Evolutionary conservation across 2,888 invertebrate species (phyloP), one percentile per base, ranked within the genome.

Genomic region (Norana najaformis): DNA sequence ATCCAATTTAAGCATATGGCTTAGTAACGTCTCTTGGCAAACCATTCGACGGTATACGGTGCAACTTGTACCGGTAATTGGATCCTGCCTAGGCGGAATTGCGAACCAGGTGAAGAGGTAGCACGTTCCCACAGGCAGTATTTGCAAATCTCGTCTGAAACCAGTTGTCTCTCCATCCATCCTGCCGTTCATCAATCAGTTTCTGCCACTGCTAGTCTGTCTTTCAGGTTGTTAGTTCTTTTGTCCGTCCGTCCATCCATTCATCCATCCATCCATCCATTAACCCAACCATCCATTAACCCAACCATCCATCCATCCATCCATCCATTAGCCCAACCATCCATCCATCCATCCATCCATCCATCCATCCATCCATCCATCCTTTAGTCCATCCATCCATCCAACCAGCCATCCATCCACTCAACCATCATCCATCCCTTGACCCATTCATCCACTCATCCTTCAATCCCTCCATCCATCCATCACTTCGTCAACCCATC

Each of bases 121-220:
- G 8, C n/a, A 3, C 69, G 69, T n/a, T 69, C 69, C 69, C 69
- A 69, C 69, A 69, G 30, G n/a, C 69, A 69, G 8, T 11, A n/a
- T 69, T 69, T n/a, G 69, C 30, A n/a, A 69, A n/a, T n/a, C 20
- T 47, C 47, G 47, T 47, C 23, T 47, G 47, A n/a, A 69, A 69
- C 11, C 30, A 69, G n/a, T 69, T 69, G 11, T 69, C 69, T 69
- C n/a, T 69, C 69, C 69, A n/a, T 69, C n/a, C 69, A 69, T 69
- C 69, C n/a, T n/a, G n/a, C 0, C 69, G 69, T 69, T n/a, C n/a
- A 69, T 69, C 69, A 69, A 69, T 69, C 69, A n/a, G 69, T 69
- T 11, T 91, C 53, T 90, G 30, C 90, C 18, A 89, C 96, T 97
- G 96, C 93, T 47, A 47, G 23, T 47, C 23, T 47, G 47, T 47